Percentiles rank a stretch among this genome's conserved stretches.
Evolutionary conservation across 2,113 vertebrate species (phyloP).

Genomic region (Chauna torquata): DNA sequence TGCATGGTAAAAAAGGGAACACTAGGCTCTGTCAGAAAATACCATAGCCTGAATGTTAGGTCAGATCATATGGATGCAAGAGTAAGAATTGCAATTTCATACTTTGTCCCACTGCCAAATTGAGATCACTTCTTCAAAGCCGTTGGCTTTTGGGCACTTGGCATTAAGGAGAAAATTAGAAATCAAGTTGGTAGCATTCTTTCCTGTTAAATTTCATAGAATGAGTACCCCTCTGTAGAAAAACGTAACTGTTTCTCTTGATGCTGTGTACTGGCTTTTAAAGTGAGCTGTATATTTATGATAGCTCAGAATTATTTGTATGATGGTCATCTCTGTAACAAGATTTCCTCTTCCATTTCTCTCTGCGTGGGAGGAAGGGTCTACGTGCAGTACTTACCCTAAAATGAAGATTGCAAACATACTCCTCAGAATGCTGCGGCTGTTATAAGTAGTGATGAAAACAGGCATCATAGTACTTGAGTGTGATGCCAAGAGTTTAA

Average conservation of each 20-base stretch:
- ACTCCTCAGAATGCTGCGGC: neutral
- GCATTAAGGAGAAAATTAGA: neutral
- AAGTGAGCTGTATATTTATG: neutral
- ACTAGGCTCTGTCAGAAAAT: neutral
- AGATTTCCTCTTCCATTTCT: neutral
- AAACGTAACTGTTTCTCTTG: neutral
- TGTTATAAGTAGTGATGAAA: neutral
- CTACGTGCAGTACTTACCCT: accelerated
- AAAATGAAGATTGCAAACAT: neutral
- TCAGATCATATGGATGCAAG: neutral
- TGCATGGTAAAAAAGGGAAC: neutral
- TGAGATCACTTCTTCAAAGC: neutral
- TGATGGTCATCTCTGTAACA: neutral
- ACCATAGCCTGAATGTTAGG: neutral
- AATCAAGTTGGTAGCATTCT: neutral
- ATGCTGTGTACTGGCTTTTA: neutral
- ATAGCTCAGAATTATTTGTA: neutral
- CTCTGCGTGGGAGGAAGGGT: neutral
- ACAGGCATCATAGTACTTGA: neutral
- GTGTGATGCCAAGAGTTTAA: neutral
- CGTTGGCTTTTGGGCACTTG: neutral
- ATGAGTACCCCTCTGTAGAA: neutral
- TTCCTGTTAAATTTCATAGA: neutral
- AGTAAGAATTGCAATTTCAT: neutral
- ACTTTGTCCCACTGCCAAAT: neutral